A percentile compares a stretch with the other conserved stretches of the same genome.
Conservation (phyloP, 2,888 invertebrate species). For the Drosophila nigritarsus region DNA sequence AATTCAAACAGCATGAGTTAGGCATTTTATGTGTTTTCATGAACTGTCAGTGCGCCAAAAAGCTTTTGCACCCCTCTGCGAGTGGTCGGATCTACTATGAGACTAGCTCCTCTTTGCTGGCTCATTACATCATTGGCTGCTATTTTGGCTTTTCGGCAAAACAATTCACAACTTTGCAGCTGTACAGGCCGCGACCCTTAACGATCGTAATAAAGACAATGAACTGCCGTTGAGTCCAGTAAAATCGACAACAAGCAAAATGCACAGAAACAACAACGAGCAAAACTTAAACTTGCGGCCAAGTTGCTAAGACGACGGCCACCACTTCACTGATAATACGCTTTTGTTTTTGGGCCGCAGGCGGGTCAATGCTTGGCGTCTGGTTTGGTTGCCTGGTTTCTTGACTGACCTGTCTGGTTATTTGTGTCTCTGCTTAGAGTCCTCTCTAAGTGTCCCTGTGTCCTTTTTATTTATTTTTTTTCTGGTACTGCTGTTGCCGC, state of each 20-base stretch:
- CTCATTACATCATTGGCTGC: slow-evolving; percentile 65
- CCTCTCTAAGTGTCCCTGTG: slow-evolving; percentile 16
- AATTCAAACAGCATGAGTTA: slow-evolving; percentile 49
- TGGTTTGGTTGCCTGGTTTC: slow-evolving; percentile 27
- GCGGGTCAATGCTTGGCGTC: slow-evolving; percentile 17
- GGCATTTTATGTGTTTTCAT: slow-evolving; percentile 67
- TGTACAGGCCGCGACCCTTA: slow-evolving; percentile 43
- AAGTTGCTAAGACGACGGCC: slow-evolving; percentile 56
- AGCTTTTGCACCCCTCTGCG: slow-evolving; percentile 7
- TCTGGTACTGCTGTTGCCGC: slow-evolving; percentile 35
- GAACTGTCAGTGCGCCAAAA: slow-evolving; percentile 34
- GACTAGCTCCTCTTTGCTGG: slow-evolving; percentile 17
- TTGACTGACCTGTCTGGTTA: slow-evolving; percentile 47
- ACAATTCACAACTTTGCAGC: slow-evolving; percentile 75
- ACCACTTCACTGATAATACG: slow-evolving; percentile 44
- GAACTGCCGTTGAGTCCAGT: slow-evolving; percentile 54
- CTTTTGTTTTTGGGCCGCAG: slow-evolving; percentile 28
- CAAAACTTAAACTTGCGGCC: slow-evolving; percentile 38
- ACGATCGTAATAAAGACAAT: slow-evolving; percentile 72
- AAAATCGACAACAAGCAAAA: slow-evolving; percentile 21
- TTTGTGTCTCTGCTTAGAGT: slow-evolving; percentile 51
- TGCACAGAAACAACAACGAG: slow-evolving; percentile 9
- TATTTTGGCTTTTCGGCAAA: slow-evolving; percentile 61
- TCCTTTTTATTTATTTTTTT: slow-evolving; percentile 26
- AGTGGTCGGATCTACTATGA: slow-evolving; percentile 5